phyloP scores from a whole-genome alignment of 2,797 vertebrate genomes.

The Tenualosa thibaudeaui region DNA sequence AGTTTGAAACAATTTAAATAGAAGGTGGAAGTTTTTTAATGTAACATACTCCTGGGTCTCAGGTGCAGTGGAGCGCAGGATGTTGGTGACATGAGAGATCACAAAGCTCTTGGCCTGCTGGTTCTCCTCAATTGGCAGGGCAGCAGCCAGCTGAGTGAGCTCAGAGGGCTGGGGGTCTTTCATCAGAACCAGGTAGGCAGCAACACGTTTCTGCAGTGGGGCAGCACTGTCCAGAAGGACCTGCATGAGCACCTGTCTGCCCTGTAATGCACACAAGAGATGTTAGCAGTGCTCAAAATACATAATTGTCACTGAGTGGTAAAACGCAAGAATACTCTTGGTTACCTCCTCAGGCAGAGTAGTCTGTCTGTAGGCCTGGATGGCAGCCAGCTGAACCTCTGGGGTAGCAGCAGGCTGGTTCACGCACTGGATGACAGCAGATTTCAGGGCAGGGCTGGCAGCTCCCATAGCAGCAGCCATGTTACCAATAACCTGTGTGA shows the following conservation, averaged over 20 bases:
- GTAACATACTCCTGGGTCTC: constrained; percentile 76
- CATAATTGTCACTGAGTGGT: neutral
- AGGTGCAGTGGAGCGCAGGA: constrained; percentile 79
- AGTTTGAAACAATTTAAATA: neutral
- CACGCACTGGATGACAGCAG: constrained; percentile 81
- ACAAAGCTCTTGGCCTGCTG: constrained; percentile 88
- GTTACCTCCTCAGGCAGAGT: constrained; percentile 81
- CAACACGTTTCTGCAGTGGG: constrained; percentile 85
- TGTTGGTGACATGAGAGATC: constrained; percentile 86
- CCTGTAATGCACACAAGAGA: constrained; percentile 62
- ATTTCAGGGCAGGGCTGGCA: constrained; percentile 76
- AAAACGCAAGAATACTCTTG: neutral
- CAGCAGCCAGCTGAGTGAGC: constrained; percentile 70
- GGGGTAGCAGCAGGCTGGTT: constrained; percentile 72
- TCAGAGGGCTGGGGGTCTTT: constrained; percentile 77
- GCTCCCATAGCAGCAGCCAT: constrained; percentile 84
- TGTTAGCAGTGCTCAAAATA: neutral
- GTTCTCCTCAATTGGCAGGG: constrained; percentile 73
- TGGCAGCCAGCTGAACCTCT: constrained; percentile 87
- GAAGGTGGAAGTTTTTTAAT: neutral
- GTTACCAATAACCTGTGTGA: constrained; percentile 87
- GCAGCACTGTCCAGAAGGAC: constrained; percentile 70
- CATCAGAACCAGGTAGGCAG: constrained; percentile 92
- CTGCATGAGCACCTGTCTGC: constrained; percentile 74
- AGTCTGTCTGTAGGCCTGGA: constrained; percentile 88